These are phyloP conservation scores for Xestia c-nigrum DNA, from an alignment of 2,888 invertebrate genomes.

Conservation along the genomic window DNA sequence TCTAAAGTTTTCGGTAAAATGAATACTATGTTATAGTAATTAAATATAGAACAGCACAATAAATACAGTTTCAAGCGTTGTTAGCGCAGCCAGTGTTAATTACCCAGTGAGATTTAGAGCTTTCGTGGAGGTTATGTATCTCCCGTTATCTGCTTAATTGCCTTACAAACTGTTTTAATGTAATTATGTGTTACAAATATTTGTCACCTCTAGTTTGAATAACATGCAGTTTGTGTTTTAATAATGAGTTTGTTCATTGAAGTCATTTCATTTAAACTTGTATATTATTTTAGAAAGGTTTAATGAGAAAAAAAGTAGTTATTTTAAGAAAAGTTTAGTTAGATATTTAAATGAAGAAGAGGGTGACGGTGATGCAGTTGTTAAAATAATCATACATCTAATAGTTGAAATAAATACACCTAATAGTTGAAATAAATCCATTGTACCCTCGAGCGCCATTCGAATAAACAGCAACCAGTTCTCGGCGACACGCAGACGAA, in stretches of 20 bases:
- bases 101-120: constrained; percentile 73
- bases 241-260: constrained; percentile 2
- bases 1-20: constrained; percentile 18
- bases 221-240: constrained; percentile 23
- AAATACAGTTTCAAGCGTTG: constrained; percentile 59
- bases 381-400: constrained; percentile 18
- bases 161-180: constrained; percentile 58
- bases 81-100: constrained; percentile 73
- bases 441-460: neutral
- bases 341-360: constrained; percentile 1
- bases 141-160: constrained; percentile 71
- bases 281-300: neutral
- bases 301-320: neutral
- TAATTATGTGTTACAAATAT: constrained; percentile 57
- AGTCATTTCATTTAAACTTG: constrained; percentile 5
- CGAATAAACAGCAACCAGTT: constrained; percentile 18
- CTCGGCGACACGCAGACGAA: constrained; percentile 35
- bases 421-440: constrained; percentile 24
- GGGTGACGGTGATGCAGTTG: neutral
- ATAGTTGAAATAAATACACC: constrained; percentile 24
- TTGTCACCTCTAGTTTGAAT: constrained; percentile 47
- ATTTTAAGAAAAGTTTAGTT: neutral
- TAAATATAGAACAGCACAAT: constrained; percentile 37
- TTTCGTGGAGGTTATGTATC: constrained; percentile 73
- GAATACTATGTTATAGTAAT: constrained; percentile 24